Evolutionary conservation across 2,888 invertebrate genomes (phyloP), one percentile per base, ranked within the genome.

Genomic region (Marasmarcha lunaedactyla): DNA sequence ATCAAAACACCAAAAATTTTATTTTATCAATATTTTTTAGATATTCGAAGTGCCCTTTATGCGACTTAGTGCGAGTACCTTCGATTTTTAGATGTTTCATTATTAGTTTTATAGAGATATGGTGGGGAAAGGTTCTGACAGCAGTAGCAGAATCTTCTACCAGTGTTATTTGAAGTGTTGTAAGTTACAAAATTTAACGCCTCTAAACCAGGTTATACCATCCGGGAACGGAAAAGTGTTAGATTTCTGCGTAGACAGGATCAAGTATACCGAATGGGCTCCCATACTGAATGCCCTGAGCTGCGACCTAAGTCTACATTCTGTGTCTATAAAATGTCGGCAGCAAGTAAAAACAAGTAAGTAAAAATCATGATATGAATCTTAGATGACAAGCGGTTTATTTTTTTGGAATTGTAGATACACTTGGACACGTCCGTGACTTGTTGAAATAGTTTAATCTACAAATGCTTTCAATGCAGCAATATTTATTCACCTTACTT

Each of bases 241-340:
- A 44, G 92, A 93, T 50, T 89, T 93, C 52, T 87, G 86, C 47
- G 90, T 89, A 38, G 93, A 93, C 57, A 87, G 92, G 47, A 85
- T 93, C 37, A 90, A 89, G 54, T 87, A 90, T 45, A 87, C 85
- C 44, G 92, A 93, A 48, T 93, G 93, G 93, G 81, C 86, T 20
- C 89, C 92, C 1, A 88, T 93, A 36, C 69, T 91, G 37, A 90
- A 90, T 51, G 90, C 93, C 0, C 68, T 93, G 3, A 85, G 88
- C 36, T 84, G 88, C 47, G 93, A 93, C 62, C 84, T 89, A 37
- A 89, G 89, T 43, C 79, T 93, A 2, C 89, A 90, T 61, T 85
- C 87, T 44, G 78, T 93, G 44, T 84, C 86, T 25, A 86, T 93
- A 45, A 85, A 87, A 51, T 89, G 91, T 66, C 85, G 88, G 14